phyloP scores from a whole-genome alignment of 1,140 invertebrate species.

The Caerostris extrusa region DNA sequence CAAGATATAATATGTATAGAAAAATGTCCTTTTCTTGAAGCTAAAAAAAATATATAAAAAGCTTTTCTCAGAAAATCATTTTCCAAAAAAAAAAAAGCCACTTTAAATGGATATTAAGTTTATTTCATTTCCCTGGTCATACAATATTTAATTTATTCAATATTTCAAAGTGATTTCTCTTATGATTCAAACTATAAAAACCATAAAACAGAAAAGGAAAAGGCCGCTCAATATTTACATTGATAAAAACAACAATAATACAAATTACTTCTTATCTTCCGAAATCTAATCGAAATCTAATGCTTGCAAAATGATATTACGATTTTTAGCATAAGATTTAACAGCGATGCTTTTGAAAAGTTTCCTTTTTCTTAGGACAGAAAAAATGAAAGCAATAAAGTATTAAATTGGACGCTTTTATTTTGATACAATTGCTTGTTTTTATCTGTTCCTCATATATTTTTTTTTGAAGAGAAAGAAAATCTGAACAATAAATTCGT shows the following conservation, averaged over 20 bases:
- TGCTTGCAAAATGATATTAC: slow-evolving; percentile 11
- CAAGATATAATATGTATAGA: no score
- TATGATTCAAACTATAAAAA: not conserved
- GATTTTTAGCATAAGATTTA: not conserved
- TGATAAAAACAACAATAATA: not conserved
- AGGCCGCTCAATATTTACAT: not conserved
- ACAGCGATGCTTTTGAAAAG: not conserved
- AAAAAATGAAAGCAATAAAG: not conserved
- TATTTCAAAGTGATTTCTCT: not conserved
- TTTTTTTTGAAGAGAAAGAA: not conserved
- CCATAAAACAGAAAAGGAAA: not conserved
- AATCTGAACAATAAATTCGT: not conserved
- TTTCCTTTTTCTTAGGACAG: no score
- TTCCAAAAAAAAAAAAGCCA: not conserved
- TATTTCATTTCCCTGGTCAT: not conserved
- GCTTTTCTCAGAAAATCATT: not conserved
- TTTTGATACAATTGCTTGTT: not conserved
- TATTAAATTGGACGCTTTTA: not conserved
- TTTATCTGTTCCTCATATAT: not conserved
- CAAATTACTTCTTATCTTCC: not conserved
- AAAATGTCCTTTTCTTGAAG: no score
- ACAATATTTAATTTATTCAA: not conserved
- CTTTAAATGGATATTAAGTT: not conserved
- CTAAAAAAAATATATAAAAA: no score
- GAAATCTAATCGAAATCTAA: not conserved